Percentiles rank a stretch among this genome's conserved stretches.
phyloP scores from a whole-genome alignment of 92 coral and sea anemone genomes.

The Siderastrea radians region DNA sequence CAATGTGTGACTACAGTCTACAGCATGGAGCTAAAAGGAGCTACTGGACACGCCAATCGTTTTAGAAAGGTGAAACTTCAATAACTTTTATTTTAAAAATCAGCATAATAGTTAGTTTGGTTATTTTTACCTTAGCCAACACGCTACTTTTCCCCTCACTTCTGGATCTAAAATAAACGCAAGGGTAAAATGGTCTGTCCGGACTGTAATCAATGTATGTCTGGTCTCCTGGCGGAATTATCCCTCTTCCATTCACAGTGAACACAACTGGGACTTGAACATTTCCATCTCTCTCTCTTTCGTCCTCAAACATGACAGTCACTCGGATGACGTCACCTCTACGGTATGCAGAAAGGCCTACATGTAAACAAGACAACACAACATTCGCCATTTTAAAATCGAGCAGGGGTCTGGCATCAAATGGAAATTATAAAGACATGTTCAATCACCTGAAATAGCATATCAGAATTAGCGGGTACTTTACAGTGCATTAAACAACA shows the following conservation, averaged over 20 bases:
- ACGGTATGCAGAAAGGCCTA: background rate
- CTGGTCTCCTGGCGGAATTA: background rate
- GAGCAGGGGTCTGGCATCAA: too few relatives aligned
- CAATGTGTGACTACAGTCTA: too few relatives aligned
- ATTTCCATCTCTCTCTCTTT: background rate
- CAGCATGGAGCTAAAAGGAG: too few relatives aligned
- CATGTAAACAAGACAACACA: background rate
- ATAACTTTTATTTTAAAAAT: too few relatives aligned
- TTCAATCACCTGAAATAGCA: too few relatives aligned
- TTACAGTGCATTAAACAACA: too few relatives aligned
- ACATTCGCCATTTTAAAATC: background rate
- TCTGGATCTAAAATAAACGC: background rate
- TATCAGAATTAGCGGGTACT: too few relatives aligned
- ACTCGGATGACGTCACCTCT: constrained; percentile 13
- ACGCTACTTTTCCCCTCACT: background rate
- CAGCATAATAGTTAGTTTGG: too few relatives aligned
- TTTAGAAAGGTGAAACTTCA: background rate
- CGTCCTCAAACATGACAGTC: background rate
- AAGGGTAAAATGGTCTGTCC: constrained; percentile 2
- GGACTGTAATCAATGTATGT: background rate
- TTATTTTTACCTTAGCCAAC: constrained; percentile 9
- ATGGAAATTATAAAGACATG: too few relatives aligned
- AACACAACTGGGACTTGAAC: background rate
- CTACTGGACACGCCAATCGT: background rate
- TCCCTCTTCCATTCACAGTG: background rate